A percentile compares a stretch with the other conserved stretches of the same genome.
These are phyloP conservation scores for Phalacrocorax pelagicus DNA, from an alignment of 2,113 vertebrate species.

Conservation along the genomic window DNA sequence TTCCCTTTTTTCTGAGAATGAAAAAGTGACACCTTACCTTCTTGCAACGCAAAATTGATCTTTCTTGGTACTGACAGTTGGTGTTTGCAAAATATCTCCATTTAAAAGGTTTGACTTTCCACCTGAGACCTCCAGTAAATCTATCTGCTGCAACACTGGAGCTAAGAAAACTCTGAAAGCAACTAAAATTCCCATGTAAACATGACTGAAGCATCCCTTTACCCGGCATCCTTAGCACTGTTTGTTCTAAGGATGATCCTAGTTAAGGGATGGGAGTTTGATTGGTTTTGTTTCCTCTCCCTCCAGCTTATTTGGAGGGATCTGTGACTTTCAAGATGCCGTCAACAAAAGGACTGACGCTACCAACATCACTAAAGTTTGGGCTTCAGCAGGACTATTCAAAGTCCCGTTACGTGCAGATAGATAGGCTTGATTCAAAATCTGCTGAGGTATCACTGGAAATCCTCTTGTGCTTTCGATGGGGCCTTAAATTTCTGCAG, in stretches of 20 bases:
- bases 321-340: not conserved
- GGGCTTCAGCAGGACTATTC: not conserved
- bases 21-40: not conserved
- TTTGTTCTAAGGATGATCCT: not conserved
- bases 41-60: conserved; percentile 24
- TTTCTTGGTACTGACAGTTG: conserved; percentile 8
- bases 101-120: conserved; percentile 50
- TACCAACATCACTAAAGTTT: not conserved
- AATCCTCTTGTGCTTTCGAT: not conserved
- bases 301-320: not conserved
- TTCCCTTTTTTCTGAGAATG: not conserved
- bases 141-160: not conserved
- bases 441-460: conserved; percentile 28
- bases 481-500: not conserved
- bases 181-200: conserved; percentile 6
- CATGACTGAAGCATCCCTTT: not conserved
- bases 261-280: not conserved
- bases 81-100: conserved; percentile 41
- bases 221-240: not conserved
- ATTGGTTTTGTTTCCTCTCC: not conserved
- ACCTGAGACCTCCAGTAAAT: conserved; percentile 41
- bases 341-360: not conserved
- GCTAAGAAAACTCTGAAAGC: not conserved
- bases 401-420: not conserved
- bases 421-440: not conserved